Base-by-base conservation (phyloP, 2,888 invertebrate genomes). In the Idaea aversata region DNA sequence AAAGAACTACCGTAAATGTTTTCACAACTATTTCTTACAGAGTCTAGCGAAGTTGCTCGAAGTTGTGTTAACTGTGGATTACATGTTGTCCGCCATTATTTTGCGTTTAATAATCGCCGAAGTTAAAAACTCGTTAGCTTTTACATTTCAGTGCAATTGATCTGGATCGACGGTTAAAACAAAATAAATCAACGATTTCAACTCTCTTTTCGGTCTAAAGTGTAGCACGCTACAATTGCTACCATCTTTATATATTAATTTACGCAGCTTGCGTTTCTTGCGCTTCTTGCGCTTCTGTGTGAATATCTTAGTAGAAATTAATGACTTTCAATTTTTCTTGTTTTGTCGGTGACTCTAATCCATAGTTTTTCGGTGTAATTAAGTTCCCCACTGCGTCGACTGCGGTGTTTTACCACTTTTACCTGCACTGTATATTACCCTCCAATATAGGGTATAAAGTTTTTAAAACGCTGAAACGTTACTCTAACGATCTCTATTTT, bases 41-140 rank as follows among this genome's bases (percentile, higher is more conserved):
- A 73, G 67, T 66, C 65, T 67, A 59, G 61, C 67, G 25, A 67
- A 67, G 64, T 67, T 70, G 67, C 65, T 64, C 65, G 64, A 59
- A 64, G 64, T 68, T 68, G 69, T 70, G 70, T 71, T 67, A 66
- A 71, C 72, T 69, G 72, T 67, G 67, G 71, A 75, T 72, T 72
- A 72, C 72, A 71, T 68, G 69, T 69, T 67, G 67, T 65, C 68
- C 65, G 70, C 70, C 70, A 71, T 75, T 73, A 77, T 76, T 77
- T 78, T 74, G 72, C 75, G 77, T 78, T 79, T 78, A 79, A 80
- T 83, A 84, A 82, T 81, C 80, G 79, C 78, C 73, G 81, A 82
- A 85, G 83, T 86, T 85, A 81, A 84, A 84, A 85, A 84, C 83
- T 86, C 83, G 81, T 85, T 85, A 84, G 77, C n/a, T 59, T 47